Percentiles rank a stretch among this genome's conserved stretches.
Evolutionary conservation across 2,113 vertebrate species (phyloP).

Genomic region (Maccullochella peelii): DNA sequence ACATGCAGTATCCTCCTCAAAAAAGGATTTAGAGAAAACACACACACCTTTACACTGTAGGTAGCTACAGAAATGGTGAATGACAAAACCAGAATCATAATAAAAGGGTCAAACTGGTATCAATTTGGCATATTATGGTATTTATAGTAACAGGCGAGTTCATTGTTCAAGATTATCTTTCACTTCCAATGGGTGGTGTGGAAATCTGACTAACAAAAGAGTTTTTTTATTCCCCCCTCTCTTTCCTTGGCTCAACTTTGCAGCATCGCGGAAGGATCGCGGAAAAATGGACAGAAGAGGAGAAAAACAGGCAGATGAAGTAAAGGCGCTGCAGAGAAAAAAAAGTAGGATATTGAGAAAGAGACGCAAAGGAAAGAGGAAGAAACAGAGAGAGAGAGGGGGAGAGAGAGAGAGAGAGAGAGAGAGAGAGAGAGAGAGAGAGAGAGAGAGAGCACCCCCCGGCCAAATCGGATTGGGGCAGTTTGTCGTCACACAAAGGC

Average conservation of each 20-base stretch:
- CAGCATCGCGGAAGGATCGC: slow-evolving; percentile 15
- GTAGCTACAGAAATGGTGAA: neutral
- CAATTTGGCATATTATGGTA: slow-evolving; percentile 40
- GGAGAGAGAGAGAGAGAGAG: slow-evolving; percentile 13
- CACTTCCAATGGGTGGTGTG: slow-evolving; percentile 12
- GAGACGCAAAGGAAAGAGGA: neutral
- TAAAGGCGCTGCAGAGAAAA: slow-evolving; percentile 1
- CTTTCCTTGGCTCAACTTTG: slow-evolving; percentile 44
- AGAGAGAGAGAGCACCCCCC: slow-evolving; percentile 32
- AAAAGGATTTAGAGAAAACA: neutral
- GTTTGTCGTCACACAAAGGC: slow-evolving; percentile 77
- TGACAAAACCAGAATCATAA: slow-evolving; percentile 2
- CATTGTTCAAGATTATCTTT: slow-evolving; percentile 57
- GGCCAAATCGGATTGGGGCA: slow-evolving; percentile 67
- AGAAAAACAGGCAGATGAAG: neutral
- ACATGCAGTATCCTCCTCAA: neutral
- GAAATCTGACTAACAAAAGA: slow-evolving; percentile 52
- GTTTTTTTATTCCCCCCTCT: neutral
- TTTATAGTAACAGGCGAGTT: slow-evolving; percentile 51
- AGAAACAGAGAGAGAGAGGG: neutral
- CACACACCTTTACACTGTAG: neutral
- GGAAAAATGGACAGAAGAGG: neutral
- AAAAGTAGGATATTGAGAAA: neutral
- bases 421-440: neutral
- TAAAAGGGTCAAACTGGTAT: slow-evolving; percentile 27